phyloP scores from a whole-genome alignment of 2,113 vertebrate species.

The Bubo scandiacus region DNA sequence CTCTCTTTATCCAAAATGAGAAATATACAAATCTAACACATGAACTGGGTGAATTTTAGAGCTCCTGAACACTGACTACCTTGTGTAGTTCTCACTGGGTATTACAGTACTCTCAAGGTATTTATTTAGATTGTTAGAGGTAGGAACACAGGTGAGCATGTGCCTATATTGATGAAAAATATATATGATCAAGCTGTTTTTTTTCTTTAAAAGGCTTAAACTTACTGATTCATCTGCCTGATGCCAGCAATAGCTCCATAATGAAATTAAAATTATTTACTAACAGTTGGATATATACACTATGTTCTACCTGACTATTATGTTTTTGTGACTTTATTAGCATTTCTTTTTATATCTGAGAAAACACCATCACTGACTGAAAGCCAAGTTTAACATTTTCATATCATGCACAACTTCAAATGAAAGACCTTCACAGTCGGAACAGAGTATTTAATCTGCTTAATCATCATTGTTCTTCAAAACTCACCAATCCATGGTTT shows the following conservation, averaged over 20 bases:
- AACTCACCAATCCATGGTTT: background rate
- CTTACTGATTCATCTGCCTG: background rate
- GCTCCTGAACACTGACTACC: background rate
- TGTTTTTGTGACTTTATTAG: background rate
- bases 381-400: background rate
- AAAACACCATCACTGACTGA: background rate
- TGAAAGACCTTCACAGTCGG: background rate
- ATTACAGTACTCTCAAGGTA: background rate
- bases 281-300: background rate
- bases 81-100: background rate
- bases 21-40: background rate
- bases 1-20: background rate
- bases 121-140: background rate
- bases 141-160: background rate
- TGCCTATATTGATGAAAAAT: background rate
- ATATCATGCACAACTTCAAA: background rate
- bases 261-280: background rate
- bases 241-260: background rate
- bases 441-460: background rate
- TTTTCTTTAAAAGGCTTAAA: background rate
- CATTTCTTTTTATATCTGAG: background rate
- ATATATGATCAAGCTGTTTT: background rate
- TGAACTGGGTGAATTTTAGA: background rate
- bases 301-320: background rate
- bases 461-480: background rate